phyloP scores from a whole-genome alignment of 2,888 invertebrate species.

The Pseudeuparius sepicola region DNA sequence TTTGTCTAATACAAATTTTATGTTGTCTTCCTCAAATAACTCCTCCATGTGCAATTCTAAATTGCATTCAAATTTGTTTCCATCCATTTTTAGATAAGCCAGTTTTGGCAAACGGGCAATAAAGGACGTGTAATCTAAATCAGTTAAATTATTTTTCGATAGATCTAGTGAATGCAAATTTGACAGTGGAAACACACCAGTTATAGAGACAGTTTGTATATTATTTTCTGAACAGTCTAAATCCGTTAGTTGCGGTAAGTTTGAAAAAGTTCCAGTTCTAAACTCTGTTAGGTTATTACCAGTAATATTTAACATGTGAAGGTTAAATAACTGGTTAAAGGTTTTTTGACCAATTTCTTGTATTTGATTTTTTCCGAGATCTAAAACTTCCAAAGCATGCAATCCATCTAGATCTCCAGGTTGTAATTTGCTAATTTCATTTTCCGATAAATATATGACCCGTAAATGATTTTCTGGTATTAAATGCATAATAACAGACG shows the following conservation, averaged over 20 bases:
- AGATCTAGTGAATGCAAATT: slow-evolving; percentile 35
- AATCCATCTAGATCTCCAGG: slow-evolving; percentile 29
- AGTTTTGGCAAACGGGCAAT: slow-evolving; percentile 32
- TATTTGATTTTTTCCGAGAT: slow-evolving; percentile 31
- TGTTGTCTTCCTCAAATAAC: slow-evolving; percentile 31
- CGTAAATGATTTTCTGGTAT: slow-evolving; percentile 25
- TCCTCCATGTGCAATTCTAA: slow-evolving; percentile 33
- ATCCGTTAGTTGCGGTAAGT: slow-evolving; percentile 32
- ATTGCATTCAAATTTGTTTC: slow-evolving; percentile 33
- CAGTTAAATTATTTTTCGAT: slow-evolving; percentile 31
- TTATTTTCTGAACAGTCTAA: slow-evolving; percentile 33
- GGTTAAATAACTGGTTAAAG: slow-evolving; percentile 27
- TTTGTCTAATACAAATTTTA: slow-evolving; percentile 29
- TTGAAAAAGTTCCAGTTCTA: slow-evolving; percentile 31
- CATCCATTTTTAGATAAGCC: slow-evolving; percentile 29
- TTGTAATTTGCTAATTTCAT: slow-evolving; percentile 28
- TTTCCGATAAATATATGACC: slow-evolving; percentile 29
- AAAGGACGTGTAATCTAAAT: slow-evolving; percentile 33
- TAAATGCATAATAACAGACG: slow-evolving; percentile 22
- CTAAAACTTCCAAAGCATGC: slow-evolving; percentile 29
- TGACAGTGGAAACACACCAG: slow-evolving; percentile 32
- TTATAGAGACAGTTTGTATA: slow-evolving; percentile 28
- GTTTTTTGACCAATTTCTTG: slow-evolving; percentile 25
- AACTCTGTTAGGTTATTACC: slow-evolving; percentile 30
- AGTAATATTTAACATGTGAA: slow-evolving; percentile 30